Evolutionary conservation across 2,113 vertebrate species (phyloP).

Genomic region (Siniperca chuatsi): DNA sequence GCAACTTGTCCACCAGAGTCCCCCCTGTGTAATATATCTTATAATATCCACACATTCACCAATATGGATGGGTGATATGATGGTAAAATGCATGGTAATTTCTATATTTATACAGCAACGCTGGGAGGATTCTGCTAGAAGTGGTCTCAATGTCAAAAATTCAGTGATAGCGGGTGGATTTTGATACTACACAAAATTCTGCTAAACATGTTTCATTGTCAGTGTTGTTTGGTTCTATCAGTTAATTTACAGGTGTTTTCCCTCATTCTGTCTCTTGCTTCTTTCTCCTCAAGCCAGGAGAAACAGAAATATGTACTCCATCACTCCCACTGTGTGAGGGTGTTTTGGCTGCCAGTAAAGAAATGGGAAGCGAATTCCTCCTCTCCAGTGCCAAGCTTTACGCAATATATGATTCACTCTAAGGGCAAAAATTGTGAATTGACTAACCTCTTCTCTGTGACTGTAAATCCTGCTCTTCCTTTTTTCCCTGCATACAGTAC

Average conservation of each 20-base stretch:
- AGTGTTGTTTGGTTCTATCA: constrained; percentile 21
- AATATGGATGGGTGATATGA: not conserved
- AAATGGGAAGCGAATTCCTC: constrained; percentile 65
- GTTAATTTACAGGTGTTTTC: constrained; percentile 29
- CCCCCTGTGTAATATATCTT: constrained; percentile 13
- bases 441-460: constrained; percentile 37
- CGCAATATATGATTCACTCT: constrained; percentile 51
- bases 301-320: constrained; percentile 59
- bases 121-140: not conserved
- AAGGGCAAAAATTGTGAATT: constrained; percentile 45
- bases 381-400: constrained; percentile 54
- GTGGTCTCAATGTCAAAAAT: not conserved
- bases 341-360: constrained; percentile 57
- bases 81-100: not conserved
- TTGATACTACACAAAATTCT: not conserved
- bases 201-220: constrained; percentile 21
- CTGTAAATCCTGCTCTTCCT: constrained; percentile 29
- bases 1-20: constrained; percentile 27
- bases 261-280: constrained; percentile 25
- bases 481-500: not conserved
- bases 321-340: constrained; percentile 60
- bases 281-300: constrained; percentile 41
- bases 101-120: not conserved
- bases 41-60: constrained; percentile 2
- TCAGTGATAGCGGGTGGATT: not conserved